Evolutionary conservation across 1,140 invertebrate genomes (phyloP).

Genomic region (Cydia splendana): DNA sequence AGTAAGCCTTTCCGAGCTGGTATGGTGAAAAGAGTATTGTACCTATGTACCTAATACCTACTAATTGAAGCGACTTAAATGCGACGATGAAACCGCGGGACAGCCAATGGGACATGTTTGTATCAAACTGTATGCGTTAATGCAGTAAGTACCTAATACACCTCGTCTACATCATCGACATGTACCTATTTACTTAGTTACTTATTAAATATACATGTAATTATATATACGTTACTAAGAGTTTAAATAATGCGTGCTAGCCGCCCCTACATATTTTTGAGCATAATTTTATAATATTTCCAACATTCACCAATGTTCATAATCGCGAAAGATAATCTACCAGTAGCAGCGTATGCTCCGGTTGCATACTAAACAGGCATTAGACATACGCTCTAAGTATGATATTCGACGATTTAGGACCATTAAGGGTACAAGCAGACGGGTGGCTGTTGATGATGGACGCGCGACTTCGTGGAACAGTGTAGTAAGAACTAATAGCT

Average conservation of each 20-base stretch:
- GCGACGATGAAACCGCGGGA: no score
- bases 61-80: no score
- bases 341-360: slow-evolving; percentile 26
- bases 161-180: no score
- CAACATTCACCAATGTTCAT: background rate
- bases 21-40: no score
- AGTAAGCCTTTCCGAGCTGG: no score
- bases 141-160: no score
- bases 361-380: slow-evolving; percentile 38
- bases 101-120: no score
- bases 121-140: no score
- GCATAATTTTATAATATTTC: background rate
- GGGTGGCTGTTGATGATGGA: slow-evolving; percentile 29
- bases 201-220: no score
- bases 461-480: slow-evolving; percentile 34
- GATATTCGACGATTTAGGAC: slow-evolving; percentile 42
- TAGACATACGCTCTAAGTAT: slow-evolving; percentile 34
- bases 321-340: slow-evolving; percentile 12
- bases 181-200: no score
- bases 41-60: no score
- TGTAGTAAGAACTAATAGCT: slow-evolving; percentile 36
- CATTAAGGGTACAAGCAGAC: slow-evolving; percentile 35
- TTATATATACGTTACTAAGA: no score
- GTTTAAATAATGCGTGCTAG: background rate
- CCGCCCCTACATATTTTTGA: background rate